These are phyloP conservation scores for Holocentrus rufus DNA, from an alignment of 2,797 vertebrate species.

Conservation along the genomic window DNA sequence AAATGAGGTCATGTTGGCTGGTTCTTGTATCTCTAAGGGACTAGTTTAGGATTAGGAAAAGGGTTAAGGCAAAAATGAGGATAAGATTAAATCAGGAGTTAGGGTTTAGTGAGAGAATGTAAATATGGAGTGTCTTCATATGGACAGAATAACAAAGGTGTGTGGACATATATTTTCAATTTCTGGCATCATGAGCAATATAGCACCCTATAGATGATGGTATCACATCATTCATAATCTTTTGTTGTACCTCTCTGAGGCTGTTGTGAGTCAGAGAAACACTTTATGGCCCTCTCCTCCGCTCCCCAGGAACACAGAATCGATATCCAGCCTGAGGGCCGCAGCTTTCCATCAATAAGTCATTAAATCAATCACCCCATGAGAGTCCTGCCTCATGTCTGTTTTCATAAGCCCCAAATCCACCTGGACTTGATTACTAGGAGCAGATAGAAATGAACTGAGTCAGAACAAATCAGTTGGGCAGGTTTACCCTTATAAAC, in stretches of 20 bases:
- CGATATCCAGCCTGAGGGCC: conserved; percentile 43
- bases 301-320: conserved; percentile 42
- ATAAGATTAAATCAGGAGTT: too few species aligned
- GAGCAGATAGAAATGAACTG: conserved; percentile 1
- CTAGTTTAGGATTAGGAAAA: too few species aligned
- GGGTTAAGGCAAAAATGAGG: too few species aligned
- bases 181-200: conserved; percentile 18
- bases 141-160: neutral
- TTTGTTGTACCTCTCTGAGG: conserved; percentile 25
- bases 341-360: conserved; percentile 57
- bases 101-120: neutral
- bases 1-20: too few species aligned
- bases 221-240: conserved; percentile 17
- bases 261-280: conserved; percentile 39
- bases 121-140: neutral
- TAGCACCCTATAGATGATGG: conserved; percentile 11
- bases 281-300: conserved; percentile 31
- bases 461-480: neutral
- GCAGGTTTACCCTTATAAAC: neutral
- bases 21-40: too few species aligned
- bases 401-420: conserved; percentile 25
- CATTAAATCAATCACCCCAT: conserved; percentile 56
- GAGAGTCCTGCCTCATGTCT: conserved; percentile 32
- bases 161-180: conserved; percentile 13
- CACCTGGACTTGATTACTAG: conserved; percentile 11